phyloP scores from a whole-genome alignment of 2,888 invertebrate species.

The Diaprepes abbreviatus region DNA sequence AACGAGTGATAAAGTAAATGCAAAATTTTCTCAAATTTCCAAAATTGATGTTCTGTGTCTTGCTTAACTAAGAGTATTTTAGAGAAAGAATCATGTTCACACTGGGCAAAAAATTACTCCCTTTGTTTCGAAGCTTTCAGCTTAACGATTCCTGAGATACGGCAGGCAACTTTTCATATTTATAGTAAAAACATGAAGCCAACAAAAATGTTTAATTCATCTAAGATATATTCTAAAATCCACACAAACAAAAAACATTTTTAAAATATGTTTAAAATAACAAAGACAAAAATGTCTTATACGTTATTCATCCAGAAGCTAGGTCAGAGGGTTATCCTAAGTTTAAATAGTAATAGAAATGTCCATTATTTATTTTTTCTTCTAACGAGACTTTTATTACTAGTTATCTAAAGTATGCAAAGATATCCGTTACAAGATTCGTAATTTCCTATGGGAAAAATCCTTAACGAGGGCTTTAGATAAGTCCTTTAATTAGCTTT shows the following conservation, averaged over 20 bases:
- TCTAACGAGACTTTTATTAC: background rate
- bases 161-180: no score
- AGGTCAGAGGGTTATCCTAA: background rate
- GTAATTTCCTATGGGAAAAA: slow-evolving; percentile 7
- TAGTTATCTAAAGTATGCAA: background rate
- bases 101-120: no score
- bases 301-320: background rate
- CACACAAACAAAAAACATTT: background rate
- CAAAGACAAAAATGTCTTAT: background rate
- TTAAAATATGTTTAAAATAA: background rate
- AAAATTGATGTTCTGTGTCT: no score
- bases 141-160: no score
- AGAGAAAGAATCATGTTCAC: no score
- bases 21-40: no score
- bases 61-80: no score
- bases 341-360: background rate
- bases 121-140: no score
- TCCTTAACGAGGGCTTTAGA: background rate
- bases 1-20: no score
- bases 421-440: background rate
- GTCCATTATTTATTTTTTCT: background rate
- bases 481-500: background rate
- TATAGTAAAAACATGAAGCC: no score
- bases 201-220: no score
- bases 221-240: no score